These are phyloP conservation scores for Sitta carolinensis DNA, from an alignment of 2,797 vertebrate genomes.

Conservation along the genomic window DNA sequence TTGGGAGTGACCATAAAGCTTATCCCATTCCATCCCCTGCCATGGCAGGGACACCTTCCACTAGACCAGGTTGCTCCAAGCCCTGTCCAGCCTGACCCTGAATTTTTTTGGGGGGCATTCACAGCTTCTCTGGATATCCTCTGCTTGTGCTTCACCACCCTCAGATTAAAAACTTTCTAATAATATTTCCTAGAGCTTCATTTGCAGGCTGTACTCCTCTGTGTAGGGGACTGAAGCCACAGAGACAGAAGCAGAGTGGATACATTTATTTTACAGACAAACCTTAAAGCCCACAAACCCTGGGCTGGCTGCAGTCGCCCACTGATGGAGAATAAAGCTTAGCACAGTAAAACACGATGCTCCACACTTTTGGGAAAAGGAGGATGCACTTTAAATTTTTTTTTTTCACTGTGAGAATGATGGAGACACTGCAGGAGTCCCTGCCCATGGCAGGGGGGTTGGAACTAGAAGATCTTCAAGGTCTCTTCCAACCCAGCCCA, in stretches of 20 bases:
- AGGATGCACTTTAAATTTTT: background rate
- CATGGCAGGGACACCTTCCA: background rate
- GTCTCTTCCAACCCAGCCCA: background rate
- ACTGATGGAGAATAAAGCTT: background rate
- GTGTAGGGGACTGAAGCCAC: background rate
- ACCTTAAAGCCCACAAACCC: background rate
- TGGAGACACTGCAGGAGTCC: background rate
- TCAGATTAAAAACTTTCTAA: background rate
- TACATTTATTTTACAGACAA: background rate
- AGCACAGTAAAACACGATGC: background rate
- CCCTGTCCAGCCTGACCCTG: background rate
- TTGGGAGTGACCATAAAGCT: background rate
- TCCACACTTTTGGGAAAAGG: background rate
- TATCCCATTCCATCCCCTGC: background rate
- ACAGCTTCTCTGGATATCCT: background rate
- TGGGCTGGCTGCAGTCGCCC: background rate
- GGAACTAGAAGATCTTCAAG: background rate
- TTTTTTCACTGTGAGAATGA: background rate
- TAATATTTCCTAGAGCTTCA: background rate
- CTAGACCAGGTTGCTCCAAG: background rate
- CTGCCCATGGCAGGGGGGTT: background rate
- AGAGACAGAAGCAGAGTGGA: background rate
- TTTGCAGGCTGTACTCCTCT: background rate
- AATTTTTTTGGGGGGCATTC: background rate
- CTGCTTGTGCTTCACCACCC: background rate